Base-by-base conservation (phyloP, 2,888 invertebrate genomes). In the Trichopria drosophilae region DNA sequence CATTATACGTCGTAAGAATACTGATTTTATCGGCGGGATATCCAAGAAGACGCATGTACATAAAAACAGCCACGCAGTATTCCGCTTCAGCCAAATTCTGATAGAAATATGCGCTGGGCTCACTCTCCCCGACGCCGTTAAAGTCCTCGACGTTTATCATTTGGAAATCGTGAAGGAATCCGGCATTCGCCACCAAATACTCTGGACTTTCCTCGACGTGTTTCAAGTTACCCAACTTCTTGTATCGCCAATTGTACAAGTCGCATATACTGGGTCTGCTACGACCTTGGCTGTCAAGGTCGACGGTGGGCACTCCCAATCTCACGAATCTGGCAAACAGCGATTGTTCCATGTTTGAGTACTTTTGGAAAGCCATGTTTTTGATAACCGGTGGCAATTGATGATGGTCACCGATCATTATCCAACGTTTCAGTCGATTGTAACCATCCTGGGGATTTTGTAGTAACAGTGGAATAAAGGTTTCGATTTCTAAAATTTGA, bases 331-430 rank as follows among this genome's bases (percentile, higher is more conserved):
- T 82, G 0, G 98, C 95, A 76, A 99, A 99, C 31, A 99, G 80
- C 44, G 95, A 95, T 78, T 99, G 99, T 70, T 99, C 99, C 98
- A 99, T 98, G 71, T 99, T 99, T 45, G 94, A 96, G 77, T 95
- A 99, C 75, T 99, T 99, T 77, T 99, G 98, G 79, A 99, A 99
- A 6, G 99, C 98, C 93, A 98, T 97, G 76, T 99, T 99, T 78
- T 99, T 99, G 36, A 99, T 97, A 9, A 99, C 97, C 0, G 99
- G 99, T 0, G 99, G 99, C 62, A 99, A 79, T 77, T 99, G 99
- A 77, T 99, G 96, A 77, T 99, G 99, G 78, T 92, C 98, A 0
- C 99, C 99, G 67, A 99, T 99, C 99, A 99, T 99, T 64, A 99
- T 97, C 98, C 99, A 99, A 12, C 99, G 83, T 77, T 99, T 99